Conservation (phyloP, 1,140 invertebrate species). For the Mizuhopecten yessoensis region DNA sequence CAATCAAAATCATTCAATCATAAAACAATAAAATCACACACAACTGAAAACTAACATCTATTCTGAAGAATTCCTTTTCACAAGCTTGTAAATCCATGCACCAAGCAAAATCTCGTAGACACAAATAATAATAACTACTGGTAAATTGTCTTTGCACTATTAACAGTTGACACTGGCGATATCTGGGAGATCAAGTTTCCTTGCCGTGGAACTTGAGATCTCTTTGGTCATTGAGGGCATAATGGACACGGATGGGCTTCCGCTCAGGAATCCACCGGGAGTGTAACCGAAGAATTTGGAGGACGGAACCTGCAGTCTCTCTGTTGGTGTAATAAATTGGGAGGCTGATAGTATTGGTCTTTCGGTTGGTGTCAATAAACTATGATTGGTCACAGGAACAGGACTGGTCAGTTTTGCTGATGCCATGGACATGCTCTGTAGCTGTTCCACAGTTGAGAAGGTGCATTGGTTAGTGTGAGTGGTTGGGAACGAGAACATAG, state of each 20-base stretch:
- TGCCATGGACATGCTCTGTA: neutral
- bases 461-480: too few species aligned
- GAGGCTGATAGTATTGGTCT: slow-evolving; percentile 40
- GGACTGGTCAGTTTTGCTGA: neutral
- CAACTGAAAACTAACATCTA: slow-evolving; percentile 2
- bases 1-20: neutral
- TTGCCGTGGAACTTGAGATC: slow-evolving; percentile 48
- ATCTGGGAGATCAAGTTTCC: slow-evolving; percentile 63
- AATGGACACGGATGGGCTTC: slow-evolving; percentile 42
- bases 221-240: slow-evolving; percentile 40
- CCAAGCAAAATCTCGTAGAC: slow-evolving; percentile 3
- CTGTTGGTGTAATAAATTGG: slow-evolving; percentile 60
- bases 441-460: neutral
- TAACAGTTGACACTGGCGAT: slow-evolving; percentile 44
- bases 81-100: slow-evolving; percentile 33
- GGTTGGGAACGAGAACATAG: slow-evolving; percentile 64
- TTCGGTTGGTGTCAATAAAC: neutral
- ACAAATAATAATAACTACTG: neutral
- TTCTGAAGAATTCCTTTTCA: neutral
- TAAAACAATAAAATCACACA: neutral
- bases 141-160: neutral
- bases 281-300: slow-evolving; percentile 61
- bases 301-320: slow-evolving; percentile 45
- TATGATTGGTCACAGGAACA: neutral
- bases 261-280: slow-evolving; percentile 52